phyloP scores from a whole-genome alignment of 2,888 invertebrate genomes.

The Andrena bucephala region DNA sequence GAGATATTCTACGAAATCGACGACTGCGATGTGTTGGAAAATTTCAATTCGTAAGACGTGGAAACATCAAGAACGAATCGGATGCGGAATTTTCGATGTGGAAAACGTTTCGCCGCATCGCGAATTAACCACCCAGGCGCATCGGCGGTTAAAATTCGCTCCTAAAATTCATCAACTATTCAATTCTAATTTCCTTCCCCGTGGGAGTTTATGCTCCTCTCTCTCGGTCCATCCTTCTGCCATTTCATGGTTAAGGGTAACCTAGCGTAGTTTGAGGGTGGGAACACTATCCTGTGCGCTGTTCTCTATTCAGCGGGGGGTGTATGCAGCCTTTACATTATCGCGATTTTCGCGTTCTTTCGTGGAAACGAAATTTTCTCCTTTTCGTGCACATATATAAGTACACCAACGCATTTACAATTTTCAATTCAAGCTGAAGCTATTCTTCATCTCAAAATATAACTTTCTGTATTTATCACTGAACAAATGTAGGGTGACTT shows the following conservation, averaged over 20 bases:
- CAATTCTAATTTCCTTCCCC: slow-evolving; percentile 83
- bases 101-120: slow-evolving; percentile 49
- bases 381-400: not conserved
- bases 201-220: slow-evolving; percentile 62
- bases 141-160: slow-evolving; percentile 71
- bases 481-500: too few species aligned
- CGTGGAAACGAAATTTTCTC: too few species aligned
- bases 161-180: slow-evolving; percentile 84
- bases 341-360: slow-evolving; percentile 20
- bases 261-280: slow-evolving; percentile 43
- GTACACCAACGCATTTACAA: not conserved
- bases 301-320: slow-evolving; percentile 48
- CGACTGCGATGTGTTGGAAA: not conserved
- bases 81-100: slow-evolving; percentile 30
- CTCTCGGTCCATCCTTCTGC: slow-evolving; percentile 33
- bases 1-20: not conserved
- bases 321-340: slow-evolving; percentile 33
- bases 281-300: slow-evolving; percentile 41
- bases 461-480: not conserved
- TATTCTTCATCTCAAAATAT: not conserved
- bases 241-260: slow-evolving; percentile 48
- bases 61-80: not conserved
- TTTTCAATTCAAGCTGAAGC: not conserved
- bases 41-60: slow-evolving; percentile 4
- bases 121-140: slow-evolving; percentile 58